Evolutionary conservation across 37 sponge, comb jelly and placozoan species (phyloP).

Genomic region (Aplysina aerophoba): DNA sequence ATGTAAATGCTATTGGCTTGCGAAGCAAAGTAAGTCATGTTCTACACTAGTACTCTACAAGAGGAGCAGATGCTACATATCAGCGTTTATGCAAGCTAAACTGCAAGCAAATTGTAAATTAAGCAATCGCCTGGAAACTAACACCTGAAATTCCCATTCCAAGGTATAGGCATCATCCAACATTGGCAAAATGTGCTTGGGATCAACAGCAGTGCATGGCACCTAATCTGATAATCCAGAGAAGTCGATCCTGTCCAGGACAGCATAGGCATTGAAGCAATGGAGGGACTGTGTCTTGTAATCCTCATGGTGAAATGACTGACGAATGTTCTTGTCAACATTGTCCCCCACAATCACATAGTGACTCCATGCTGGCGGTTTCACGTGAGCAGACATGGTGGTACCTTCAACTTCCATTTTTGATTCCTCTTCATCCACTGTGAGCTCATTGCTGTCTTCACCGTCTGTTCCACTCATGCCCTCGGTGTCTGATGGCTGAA

Average conservation of each 20-base stretch:
- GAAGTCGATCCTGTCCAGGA: neutral
- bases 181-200: too few species aligned
- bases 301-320: neutral
- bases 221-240: too few species aligned
- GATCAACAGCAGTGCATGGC: too few species aligned
- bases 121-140: too few species aligned
- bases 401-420: neutral
- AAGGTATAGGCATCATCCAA: too few species aligned
- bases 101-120: too few species aligned
- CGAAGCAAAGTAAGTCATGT: too few species aligned
- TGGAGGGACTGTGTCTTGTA: conserved; percentile 24
- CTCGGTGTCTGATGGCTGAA: neutral
- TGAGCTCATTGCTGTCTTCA: neutral
- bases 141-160: too few species aligned
- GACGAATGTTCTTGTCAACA: neutral
- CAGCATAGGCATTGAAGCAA: conserved; percentile 1
- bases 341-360: conserved; percentile 6
- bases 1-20: too few species aligned
- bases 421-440: neutral
- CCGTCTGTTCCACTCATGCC: neutral
- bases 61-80: too few species aligned
- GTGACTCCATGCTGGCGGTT: neutral
- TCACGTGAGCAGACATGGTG: neutral
- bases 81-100: too few species aligned
- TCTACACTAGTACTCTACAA: too few species aligned